phyloP scores from a whole-genome alignment of 2,888 invertebrate species.

The Dendrolimus houi region DNA sequence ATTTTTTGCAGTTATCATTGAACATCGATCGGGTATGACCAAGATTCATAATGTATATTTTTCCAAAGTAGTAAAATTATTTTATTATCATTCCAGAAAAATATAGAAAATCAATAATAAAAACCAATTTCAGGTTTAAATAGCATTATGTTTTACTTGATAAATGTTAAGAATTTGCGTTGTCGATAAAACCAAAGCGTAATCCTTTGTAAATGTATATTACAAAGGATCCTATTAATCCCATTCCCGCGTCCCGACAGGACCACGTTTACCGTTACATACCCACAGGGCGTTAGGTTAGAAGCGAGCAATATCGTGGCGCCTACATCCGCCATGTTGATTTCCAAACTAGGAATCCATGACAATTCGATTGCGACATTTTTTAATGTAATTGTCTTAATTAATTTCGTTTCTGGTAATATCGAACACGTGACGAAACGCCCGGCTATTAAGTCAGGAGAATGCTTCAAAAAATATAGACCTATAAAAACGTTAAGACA shows the following conservation, averaged over 20 bases:
- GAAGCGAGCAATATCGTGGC: constrained; percentile 10
- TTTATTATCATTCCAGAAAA: no score
- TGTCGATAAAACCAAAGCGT: no score
- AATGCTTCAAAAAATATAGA: not conserved
- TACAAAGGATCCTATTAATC: constrained; percentile 19
- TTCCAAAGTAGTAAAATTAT: no score
- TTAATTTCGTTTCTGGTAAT: not conserved
- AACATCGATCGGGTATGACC: no score
- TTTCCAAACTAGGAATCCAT: constrained; percentile 13
- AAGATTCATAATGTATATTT: no score
- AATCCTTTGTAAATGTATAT: no score
- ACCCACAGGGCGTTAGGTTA: constrained; percentile 11
- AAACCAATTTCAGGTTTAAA: no score
- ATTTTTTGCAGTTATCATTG: no score
- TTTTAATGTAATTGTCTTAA: not conserved
- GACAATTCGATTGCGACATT: not conserved
- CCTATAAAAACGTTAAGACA: no score
- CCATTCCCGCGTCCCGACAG: constrained; percentile 3
- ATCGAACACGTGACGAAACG: not conserved
- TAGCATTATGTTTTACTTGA: no score
- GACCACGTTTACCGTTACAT: constrained; percentile 22
- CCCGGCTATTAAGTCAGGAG: not conserved
- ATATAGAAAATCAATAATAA: no score
- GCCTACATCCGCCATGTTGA: constrained; percentile 38
- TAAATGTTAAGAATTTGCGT: no score